phyloP scores from a whole-genome alignment of 2,113 vertebrate species.

The Rhinolophus sinicus region DNA sequence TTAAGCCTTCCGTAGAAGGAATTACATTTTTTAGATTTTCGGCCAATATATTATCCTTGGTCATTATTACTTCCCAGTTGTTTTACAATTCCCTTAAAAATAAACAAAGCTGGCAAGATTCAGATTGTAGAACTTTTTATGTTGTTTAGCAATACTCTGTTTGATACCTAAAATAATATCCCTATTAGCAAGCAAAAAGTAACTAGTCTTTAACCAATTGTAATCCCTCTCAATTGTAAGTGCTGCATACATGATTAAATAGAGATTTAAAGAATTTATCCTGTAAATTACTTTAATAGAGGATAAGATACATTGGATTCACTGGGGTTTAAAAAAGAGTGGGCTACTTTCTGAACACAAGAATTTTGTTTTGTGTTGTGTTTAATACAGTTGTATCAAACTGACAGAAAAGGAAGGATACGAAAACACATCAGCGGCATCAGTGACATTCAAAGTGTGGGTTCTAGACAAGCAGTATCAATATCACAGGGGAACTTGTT shows the following conservation, averaged over 20 bases:
- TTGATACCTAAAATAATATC: not conserved
- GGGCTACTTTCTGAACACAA: not conserved
- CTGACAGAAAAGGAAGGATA: not conserved
- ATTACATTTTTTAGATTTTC: not conserved
- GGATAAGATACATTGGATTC: not conserved
- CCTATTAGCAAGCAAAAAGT: not conserved
- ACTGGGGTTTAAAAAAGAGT: not conserved
- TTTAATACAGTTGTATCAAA: not conserved
- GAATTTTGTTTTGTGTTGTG: not conserved
- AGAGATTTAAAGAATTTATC: not conserved
- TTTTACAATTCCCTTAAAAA: not conserved
- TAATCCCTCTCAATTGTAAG: not conserved
- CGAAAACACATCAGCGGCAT: not conserved
- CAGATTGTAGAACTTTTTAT: not conserved
- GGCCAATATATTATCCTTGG: not conserved
- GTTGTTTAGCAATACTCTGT: not conserved
- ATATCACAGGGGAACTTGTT: not conserved
- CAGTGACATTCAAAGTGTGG: not conserved
- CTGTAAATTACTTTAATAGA: not conserved
- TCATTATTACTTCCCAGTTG: not conserved
- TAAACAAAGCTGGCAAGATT: not conserved
- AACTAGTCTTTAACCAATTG: not conserved
- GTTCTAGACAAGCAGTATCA: not conserved
- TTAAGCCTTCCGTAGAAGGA: not conserved
- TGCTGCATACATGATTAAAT: not conserved